Evolutionary conservation across 2,113 vertebrate genomes (phyloP), one percentile per base, ranked within the genome.

Genomic region (Oxygymnocypris stewartii): DNA sequence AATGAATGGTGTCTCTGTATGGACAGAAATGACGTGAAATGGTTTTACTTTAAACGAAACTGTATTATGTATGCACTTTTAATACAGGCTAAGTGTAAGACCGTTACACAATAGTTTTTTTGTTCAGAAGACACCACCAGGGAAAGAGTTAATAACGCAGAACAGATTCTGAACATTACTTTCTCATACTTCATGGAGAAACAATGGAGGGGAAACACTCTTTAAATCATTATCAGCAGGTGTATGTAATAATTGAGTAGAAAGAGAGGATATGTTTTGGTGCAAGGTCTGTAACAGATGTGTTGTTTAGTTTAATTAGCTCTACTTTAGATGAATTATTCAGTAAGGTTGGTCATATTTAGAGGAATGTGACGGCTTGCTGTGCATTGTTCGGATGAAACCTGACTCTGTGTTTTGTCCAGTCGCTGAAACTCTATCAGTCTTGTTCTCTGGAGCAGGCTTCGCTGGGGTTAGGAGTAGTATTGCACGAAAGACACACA

Each of bases 341-440:
- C 91, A 94, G 74, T 59, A 89, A 89, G 28, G 79, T 83, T 91
- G 91, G 92, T 93, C 90, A 91, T 89, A n/a, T 94, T 94, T 91
- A 94, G 92, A 91, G 71, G 84, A 90, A 93, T 92, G 90, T 35
- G 25, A 59, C 86, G 23, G 10, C 86, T 88, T 76, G 69, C 86
- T 67, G 82, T 67, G 83, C 81, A 87, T 86, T 88, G 91, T 89
- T 80, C 31, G 57, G 57, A 82, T 85, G 94, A 92, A 95, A 96
- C 90, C 84, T 74, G 93, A 95, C 90, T 93, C 94, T 92, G 59
- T 61, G 89, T 91, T 94, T 93, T 93, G 93, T 95, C 89, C 89
- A 65, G 74, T 23, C 65, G 85, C 92, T 91, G 93, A 94, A 94
- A 93, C 91, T 63, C 88, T 93, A 92, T 93, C 92, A 85, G 25